phyloP scores from a whole-genome alignment of 2,797 vertebrate genomes.

The Clamator glandarius region DNA sequence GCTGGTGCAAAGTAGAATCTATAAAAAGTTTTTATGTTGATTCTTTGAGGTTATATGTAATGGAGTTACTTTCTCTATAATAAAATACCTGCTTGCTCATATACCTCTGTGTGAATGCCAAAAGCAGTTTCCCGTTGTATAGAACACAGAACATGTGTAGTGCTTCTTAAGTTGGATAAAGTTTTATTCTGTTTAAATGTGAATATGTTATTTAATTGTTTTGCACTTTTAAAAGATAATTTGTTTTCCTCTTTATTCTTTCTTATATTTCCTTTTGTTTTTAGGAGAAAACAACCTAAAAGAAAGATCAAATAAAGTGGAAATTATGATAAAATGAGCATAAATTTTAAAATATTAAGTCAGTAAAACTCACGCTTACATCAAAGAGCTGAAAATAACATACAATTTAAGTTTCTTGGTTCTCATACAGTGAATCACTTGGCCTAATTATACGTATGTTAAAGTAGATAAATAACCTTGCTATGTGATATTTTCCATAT shows the following conservation, averaged over 20 bases:
- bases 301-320: background rate
- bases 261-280: background rate
- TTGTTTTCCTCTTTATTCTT: background rate
- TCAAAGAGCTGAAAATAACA: constrained; percentile 7
- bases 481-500: background rate
- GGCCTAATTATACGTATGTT: background rate
- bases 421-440: background rate
- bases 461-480: background rate
- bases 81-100: background rate
- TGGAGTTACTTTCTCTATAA: background rate
- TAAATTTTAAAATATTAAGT: background rate
- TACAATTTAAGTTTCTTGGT: background rate
- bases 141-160: background rate
- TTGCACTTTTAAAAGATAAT: background rate
- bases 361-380: background rate
- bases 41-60: background rate
- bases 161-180: background rate
- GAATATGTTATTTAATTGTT: background rate
- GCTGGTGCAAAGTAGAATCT: background rate
- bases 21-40: background rate
- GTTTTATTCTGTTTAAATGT: background rate
- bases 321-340: background rate
- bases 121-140: background rate
- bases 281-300: background rate
- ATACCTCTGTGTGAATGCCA: background rate